A percentile compares a stretch with the other conserved stretches of the same genome.
Conservation (phyloP, 2,113 vertebrate genomes). For the Hippocampus abdominalis region DNA sequence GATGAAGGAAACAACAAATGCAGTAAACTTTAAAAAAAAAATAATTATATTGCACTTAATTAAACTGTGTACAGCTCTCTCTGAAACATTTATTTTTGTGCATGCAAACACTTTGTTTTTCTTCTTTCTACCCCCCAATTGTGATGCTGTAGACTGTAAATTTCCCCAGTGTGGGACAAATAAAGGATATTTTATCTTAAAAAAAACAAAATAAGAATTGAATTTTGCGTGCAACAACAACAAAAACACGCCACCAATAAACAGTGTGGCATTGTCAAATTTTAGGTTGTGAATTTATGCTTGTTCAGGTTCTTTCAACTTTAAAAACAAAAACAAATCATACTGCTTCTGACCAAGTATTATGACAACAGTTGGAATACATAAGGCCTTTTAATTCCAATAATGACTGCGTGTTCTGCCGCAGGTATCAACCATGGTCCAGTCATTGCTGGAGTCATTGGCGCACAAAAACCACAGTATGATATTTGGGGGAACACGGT, state of each 20-base stretch:
- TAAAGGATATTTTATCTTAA: no score
- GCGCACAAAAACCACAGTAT: constrained; percentile 97
- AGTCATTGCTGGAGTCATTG: constrained; percentile 95
- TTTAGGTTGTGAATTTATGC: background rate
- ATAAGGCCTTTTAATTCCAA: background rate
- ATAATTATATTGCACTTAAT: no score
- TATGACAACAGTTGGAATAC: background rate
- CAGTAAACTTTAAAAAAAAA: no score
- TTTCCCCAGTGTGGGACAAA: no score
- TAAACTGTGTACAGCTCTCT: no score
- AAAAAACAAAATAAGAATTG: background rate
- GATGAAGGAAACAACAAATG: background rate
- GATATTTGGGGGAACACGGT: constrained; percentile 99
- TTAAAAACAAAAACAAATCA: background rate
- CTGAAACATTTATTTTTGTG: no score
- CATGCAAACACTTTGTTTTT: no score
- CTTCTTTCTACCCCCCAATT: no score
- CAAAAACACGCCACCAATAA: background rate
- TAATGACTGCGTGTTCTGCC: constrained; percentile 16
- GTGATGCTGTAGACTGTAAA: no score
- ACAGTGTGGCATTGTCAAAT: background rate
- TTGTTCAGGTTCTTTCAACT: background rate
- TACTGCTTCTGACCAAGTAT: background rate
- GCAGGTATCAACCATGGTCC: constrained; percentile 95
- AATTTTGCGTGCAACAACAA: background rate